A percentile compares a stretch with the other conserved stretches of the same genome.
These are phyloP conservation scores for Labrus mixtus DNA, from an alignment of 2,113 vertebrate species.

Conservation along the genomic window DNA sequence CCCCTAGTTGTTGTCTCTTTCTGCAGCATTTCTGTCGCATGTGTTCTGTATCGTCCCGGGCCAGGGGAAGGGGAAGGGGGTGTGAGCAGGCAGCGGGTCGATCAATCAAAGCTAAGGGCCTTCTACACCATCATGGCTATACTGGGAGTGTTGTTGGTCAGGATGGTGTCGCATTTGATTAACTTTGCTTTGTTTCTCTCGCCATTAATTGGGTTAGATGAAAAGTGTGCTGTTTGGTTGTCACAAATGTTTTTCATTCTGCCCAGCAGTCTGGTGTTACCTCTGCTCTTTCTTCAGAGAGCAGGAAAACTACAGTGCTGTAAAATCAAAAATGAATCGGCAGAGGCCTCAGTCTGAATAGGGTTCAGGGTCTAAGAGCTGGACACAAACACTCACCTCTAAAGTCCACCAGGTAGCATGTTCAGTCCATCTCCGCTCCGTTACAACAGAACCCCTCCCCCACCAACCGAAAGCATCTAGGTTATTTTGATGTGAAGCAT, in stretches of 20 bases:
- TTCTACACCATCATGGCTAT: conserved; percentile 27
- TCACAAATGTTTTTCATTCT: background rate
- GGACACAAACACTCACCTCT: too few relatives aligned
- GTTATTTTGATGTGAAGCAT: too few relatives aligned
- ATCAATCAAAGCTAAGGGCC: conserved; percentile 32
- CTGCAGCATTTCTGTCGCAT: conserved; percentile 26
- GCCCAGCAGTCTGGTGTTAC: background rate
- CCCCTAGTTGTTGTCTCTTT: conserved; percentile 2
- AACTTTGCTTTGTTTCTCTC: background rate
- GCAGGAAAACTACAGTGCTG: background rate
- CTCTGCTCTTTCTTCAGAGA: conserved; percentile 2
- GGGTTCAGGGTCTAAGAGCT: background rate
- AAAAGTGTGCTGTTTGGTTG: background rate
- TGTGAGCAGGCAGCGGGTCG: background rate
- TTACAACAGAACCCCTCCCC: too few relatives aligned
- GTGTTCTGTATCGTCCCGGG: conserved; percentile 14
- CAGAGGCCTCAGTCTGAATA: background rate
- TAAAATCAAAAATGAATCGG: background rate
- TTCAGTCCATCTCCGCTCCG: too few relatives aligned
- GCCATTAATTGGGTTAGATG: background rate
- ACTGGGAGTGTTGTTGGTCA: background rate
- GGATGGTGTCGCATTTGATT: background rate
- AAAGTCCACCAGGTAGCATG: too few relatives aligned
- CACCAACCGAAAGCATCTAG: too few relatives aligned
- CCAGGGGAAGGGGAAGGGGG: background rate